These are phyloP conservation scores for Stegophylla sp. DNA, from an alignment of 2,888 invertebrate species.

Conservation along the genomic window DNA sequence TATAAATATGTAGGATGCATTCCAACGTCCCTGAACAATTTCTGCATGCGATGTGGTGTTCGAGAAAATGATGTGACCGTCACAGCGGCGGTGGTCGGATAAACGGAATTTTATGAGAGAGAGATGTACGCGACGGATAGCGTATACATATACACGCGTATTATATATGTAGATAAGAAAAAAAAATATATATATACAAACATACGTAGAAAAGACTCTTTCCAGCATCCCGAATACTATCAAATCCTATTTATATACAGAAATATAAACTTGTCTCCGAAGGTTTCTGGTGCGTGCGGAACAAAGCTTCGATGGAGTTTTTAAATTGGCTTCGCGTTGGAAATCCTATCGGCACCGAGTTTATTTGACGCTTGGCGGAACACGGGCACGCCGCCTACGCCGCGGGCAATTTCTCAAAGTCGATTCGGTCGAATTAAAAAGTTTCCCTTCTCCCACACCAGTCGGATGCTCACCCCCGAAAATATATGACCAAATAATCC, in stretches of 20 bases:
- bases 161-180: neutral
- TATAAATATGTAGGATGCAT: neutral
- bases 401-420: constrained; percentile 52
- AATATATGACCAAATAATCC: constrained; percentile 26
- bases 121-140: constrained; percentile 39
- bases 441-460: neutral
- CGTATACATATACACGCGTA: neutral
- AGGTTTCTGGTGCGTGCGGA: constrained; percentile 18
- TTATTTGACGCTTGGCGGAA: constrained; percentile 58
- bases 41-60: constrained; percentile 20
- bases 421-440: constrained; percentile 56
- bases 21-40: constrained; percentile 10
- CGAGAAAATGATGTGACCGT: constrained; percentile 39
- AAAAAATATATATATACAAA: constrained; percentile 21
- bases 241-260: neutral
- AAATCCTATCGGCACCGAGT: constrained; percentile 35
- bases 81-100: constrained; percentile 49
- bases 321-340: constrained; percentile 40
- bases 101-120: constrained; percentile 48
- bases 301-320: constrained; percentile 42
- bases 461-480: neutral
- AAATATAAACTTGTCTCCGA: neutral
- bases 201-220: neutral
- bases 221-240: neutral
- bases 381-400: constrained; percentile 8